These are phyloP conservation scores for Chalcis sispes DNA, from an alignment of 2,888 invertebrate species.

Conservation along the genomic window DNA sequence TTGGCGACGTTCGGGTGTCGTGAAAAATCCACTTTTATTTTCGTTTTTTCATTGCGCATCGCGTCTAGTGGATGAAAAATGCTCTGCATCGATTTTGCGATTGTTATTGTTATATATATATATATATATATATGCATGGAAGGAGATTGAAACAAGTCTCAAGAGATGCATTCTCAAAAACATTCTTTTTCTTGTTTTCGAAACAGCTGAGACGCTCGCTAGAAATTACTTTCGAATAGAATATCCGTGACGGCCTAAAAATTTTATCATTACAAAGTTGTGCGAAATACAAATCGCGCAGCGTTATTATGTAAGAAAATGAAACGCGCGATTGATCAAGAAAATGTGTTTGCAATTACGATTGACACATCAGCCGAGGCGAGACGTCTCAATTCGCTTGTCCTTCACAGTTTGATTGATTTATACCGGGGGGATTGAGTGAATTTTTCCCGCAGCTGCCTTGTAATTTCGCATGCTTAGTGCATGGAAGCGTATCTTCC, in stretches of 20 bases:
- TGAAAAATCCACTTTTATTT: neutral
- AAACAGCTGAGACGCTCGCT: no score
- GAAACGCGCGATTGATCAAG: no score
- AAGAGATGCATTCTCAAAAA: no score
- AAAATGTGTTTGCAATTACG: neutral
- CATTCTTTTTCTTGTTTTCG: no score
- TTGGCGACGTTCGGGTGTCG: conserved; percentile 8
- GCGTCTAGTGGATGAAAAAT: neutral
- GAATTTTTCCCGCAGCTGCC: neutral
- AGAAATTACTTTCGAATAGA: no score
- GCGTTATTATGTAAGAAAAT: no score
- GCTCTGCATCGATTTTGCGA: conserved; percentile 3
- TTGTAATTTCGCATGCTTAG: neutral
- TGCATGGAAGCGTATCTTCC: neutral
- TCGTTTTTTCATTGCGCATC: conserved; percentile 15
- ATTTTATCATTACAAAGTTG: no score
- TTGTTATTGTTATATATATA: conserved; percentile 2
- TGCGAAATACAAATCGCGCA: no score
- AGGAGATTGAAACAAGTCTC: no score
- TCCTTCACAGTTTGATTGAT: neutral
- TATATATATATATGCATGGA: no score
- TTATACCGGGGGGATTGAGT: neutral
- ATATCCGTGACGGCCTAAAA: no score
- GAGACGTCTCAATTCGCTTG: neutral
- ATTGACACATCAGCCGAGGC: neutral